Base-by-base conservation (phyloP, 2,888 invertebrate genomes). In the Drosophila lacicola region DNA sequence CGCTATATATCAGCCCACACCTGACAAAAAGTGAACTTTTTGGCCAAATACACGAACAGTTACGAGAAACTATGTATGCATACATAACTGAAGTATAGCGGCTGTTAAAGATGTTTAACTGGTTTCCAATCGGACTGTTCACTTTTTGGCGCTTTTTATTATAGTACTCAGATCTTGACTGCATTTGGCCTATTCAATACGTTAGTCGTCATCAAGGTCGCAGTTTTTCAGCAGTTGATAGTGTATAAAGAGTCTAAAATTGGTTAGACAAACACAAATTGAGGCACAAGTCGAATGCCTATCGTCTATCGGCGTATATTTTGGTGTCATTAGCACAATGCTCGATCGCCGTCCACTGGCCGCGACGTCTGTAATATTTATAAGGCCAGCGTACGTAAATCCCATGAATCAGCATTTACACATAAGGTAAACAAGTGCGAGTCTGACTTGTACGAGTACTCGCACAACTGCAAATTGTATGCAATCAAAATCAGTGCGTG, bases 31-130 rank as follows among this genome's bases (percentile, higher is more conserved):
- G n/a, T 65, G 69, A 75, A 85, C 77, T 71, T 65, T 69, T 70
- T 41, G 50, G 51, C 49, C 47, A 65, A 60, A 74, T 49, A 45
- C 47, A 46, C 11, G 46, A 42, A 21, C 44, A 63, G 49, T 46
- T 29, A 39, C 29, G 13, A 58, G 13, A 50, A 17, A 14, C 4
- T n/a, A 44, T 4, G 57, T 9, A 13, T 11, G 33, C 44, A 37
- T 36, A n/a, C 19, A 47, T 37, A 54, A 50, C 13, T 10, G 21
- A 42, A 17, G 39, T 34, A 17, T 45, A 44, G 21, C 45, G 37
- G 11, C n/a, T 46, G 9, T 14, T 49, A 25, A 75, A 83, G 87
- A 82, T 74, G 87, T 75, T 57, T 64, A 84, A 84, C 87, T 62
- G 87, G 83, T 83, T 83, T 81, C 47, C 44, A 50, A 63, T 74